These are phyloP conservation scores for Channa argus DNA, from an alignment of 2,113 vertebrate genomes.

Conservation along the genomic window DNA sequence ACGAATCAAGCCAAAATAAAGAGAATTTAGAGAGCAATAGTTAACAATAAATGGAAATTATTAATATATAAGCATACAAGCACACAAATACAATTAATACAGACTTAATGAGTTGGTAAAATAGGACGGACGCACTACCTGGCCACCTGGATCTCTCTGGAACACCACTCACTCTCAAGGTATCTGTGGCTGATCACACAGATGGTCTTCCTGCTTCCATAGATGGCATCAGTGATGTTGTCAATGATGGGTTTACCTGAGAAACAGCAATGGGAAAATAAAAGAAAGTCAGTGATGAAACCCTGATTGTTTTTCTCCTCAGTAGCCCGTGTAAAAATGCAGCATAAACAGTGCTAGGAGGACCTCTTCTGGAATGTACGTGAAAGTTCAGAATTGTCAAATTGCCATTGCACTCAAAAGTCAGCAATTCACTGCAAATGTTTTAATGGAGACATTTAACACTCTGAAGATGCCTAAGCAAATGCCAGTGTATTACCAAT, in stretches of 20 bases:
- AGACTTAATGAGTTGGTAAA: no score
- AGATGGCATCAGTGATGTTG: conserved; percentile 84
- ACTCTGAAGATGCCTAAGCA: no score
- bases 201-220: conserved; percentile 83
- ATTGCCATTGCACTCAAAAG: no score
- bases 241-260: conserved; percentile 81
- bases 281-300: not conserved
- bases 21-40: no score
- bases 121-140: conserved; percentile 54
- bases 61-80: no score
- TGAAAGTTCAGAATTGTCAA: conserved; percentile 11
- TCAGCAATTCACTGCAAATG: no score
- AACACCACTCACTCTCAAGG: conserved; percentile 85
- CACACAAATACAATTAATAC: no score
- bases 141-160: conserved; percentile 84
- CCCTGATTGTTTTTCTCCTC: not conserved
- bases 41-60: no score
- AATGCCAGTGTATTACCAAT: no score
- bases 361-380: conserved; percentile 23
- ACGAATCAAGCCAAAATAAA: no score
- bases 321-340: not conserved
- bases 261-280: not conserved
- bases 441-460: no score
- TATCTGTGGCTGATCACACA: conserved; percentile 82
- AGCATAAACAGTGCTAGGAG: not conserved